phyloP scores from a whole-genome alignment of 2,888 invertebrate genomes.

The Pyralis farinalis region DNA sequence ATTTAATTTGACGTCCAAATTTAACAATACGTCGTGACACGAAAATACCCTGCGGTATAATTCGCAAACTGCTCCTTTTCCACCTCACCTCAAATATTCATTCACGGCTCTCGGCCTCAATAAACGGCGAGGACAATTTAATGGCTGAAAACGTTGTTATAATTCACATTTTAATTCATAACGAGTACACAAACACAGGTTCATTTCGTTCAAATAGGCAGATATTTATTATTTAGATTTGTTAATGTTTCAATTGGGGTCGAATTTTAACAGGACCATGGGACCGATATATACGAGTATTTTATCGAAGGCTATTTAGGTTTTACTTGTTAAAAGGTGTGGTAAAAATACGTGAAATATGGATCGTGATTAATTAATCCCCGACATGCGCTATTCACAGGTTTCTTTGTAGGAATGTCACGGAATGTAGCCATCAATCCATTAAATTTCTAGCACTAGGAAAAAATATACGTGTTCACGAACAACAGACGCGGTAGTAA shows the following conservation, averaged over 20 bases:
- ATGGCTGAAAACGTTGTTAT: conserved; percentile 36
- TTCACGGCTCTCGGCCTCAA: conserved; percentile 33
- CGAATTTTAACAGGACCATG: neutral
- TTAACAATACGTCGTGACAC: neutral
- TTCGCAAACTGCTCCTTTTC: conserved; percentile 25
- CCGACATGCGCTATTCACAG: neutral
- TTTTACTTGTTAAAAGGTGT: conserved; percentile 2
- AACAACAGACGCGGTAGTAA: conserved; percentile 18
- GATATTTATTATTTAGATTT: neutral
- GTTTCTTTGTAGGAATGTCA: conserved; percentile 17
- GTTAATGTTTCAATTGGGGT: neutral
- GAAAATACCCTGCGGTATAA: conserved; percentile 9
- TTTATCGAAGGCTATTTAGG: conserved; percentile 6
- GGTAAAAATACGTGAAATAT: neutral
- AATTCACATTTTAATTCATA: conserved; percentile 32
- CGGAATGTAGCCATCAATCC: conserved; percentile 30
- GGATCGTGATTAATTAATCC: neutral
- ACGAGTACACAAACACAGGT: conserved; percentile 23
- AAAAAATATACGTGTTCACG: conserved; percentile 13
- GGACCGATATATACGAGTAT: neutral
- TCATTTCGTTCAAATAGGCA: conserved; percentile 20
- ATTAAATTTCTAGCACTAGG: conserved; percentile 12
- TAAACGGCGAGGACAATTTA: conserved; percentile 38
- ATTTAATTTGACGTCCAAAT: conserved; percentile 1
- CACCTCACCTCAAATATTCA: conserved; percentile 29